phyloP scores from a whole-genome alignment of 2,113 vertebrate species.

The Phaethon lepturus region DNA sequence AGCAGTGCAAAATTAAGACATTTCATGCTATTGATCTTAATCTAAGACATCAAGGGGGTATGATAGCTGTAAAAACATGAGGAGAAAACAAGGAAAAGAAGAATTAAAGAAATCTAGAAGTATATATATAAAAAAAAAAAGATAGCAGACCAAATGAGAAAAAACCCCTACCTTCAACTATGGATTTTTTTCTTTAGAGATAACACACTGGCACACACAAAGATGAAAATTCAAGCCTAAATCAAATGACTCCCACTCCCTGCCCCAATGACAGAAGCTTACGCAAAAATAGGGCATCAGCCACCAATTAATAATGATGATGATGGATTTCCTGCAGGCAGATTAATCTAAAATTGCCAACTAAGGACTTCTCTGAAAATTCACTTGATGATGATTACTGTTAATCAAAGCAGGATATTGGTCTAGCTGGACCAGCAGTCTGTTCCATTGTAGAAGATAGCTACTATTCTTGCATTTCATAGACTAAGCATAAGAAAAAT shows the following conservation, averaged over 20 bases:
- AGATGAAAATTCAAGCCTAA: background rate
- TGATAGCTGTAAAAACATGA: background rate
- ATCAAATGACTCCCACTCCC: background rate
- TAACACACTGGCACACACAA: background rate
- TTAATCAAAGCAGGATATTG: background rate
- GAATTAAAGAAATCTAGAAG: background rate
- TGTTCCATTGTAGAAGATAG: background rate
- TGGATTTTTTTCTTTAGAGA: rapidly evolving
- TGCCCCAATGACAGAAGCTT: background rate
- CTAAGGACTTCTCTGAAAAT: background rate
- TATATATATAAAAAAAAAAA: background rate
- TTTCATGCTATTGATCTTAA: background rate
- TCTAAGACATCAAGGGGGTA: background rate
- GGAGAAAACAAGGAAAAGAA: background rate
- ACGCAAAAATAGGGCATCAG: background rate
- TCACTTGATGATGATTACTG: background rate
- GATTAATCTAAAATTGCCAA: background rate
- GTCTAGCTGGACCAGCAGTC: background rate
- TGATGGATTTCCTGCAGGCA: background rate
- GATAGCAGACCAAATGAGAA: background rate
- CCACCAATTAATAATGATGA: background rate
- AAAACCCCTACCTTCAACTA: background rate
- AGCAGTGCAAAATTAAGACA: background rate
- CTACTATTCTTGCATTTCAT: background rate
- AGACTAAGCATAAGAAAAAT: background rate